A percentile compares a stretch with the other conserved stretches of the same genome.
These are phyloP conservation scores for Catharus ustulatus DNA, from an alignment of 2,797 vertebrate species.

Conservation along the genomic window DNA sequence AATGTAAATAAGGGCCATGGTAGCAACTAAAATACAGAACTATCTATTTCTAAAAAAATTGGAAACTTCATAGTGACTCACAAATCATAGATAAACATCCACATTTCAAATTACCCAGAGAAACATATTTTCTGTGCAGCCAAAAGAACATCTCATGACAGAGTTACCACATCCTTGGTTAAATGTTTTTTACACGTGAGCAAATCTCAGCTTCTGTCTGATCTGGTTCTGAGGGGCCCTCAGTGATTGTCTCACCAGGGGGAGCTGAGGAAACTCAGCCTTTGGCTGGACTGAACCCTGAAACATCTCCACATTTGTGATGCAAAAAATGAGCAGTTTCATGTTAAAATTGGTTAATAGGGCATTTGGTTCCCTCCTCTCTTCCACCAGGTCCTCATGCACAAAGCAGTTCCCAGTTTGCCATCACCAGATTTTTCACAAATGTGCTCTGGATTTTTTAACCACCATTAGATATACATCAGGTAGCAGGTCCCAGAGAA, in stretches of 20 bases:
- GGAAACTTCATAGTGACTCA: neutral
- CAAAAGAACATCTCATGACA: neutral
- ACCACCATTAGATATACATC: neutral
- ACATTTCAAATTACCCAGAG: neutral
- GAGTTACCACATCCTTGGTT: neutral
- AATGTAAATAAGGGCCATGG: neutral
- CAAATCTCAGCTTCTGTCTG: neutral
- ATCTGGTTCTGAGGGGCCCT: neutral
- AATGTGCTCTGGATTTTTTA: neutral
- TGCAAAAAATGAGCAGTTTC: neutral
- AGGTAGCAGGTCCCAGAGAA: neutral
- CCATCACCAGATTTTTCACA: neutral
- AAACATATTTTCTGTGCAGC: neutral
- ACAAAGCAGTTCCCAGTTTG: neutral
- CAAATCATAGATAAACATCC: neutral
- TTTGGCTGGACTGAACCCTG: neutral
- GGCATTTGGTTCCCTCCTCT: neutral
- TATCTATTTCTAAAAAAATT: neutral
- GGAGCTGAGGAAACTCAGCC: neutral
- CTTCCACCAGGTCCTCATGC: neutral
- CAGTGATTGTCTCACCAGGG: neutral
- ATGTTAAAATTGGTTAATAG: neutral
- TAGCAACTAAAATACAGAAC: neutral
- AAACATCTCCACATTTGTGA: neutral
- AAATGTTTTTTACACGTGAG: neutral